These are phyloP conservation scores for Chydorus sphaericus DNA, from an alignment of 2,888 invertebrate genomes.

Conservation along the genomic window DNA sequence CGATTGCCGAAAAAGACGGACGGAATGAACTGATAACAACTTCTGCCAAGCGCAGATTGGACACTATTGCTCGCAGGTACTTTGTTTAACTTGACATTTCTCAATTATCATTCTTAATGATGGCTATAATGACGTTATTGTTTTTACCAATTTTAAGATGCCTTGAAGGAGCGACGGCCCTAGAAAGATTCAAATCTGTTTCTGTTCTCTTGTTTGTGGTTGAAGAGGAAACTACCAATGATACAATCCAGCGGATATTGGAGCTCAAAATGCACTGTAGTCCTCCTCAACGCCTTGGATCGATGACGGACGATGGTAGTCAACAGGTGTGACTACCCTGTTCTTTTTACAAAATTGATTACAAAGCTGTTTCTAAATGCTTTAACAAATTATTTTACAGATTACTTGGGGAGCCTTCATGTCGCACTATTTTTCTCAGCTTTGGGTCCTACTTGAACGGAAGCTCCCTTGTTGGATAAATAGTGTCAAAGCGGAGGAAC, in stretches of 20 bases:
- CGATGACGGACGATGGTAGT: too few relatives aligned
- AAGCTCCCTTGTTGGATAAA: neutral
- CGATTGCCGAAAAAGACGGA: neutral
- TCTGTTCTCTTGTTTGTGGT: neutral
- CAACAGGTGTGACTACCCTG: too few relatives aligned
- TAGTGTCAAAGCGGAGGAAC: neutral
- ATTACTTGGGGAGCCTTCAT: constrained; percentile 3
- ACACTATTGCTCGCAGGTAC: neutral
- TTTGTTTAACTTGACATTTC: too few relatives aligned
- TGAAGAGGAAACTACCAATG: neutral
- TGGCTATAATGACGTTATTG: too few relatives aligned
- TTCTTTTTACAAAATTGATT: too few relatives aligned
- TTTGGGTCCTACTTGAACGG: neutral
- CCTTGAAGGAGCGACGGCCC: neutral
- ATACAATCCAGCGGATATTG: neutral
- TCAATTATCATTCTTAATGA: too few relatives aligned
- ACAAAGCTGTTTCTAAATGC: too few relatives aligned
- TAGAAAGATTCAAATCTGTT: neutral
- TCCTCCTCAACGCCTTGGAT: neutral
- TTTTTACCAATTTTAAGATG: too few relatives aligned
- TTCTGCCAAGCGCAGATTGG: neutral
- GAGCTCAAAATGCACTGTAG: neutral
- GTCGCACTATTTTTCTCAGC: constrained; percentile 1
- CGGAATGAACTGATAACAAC: neutral
- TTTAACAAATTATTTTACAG: neutral